Evolutionary conservation across 2,888 invertebrate species (phyloP), one percentile per base, ranked within the genome.

Genomic region (Xestoiulus laeticollis): DNA sequence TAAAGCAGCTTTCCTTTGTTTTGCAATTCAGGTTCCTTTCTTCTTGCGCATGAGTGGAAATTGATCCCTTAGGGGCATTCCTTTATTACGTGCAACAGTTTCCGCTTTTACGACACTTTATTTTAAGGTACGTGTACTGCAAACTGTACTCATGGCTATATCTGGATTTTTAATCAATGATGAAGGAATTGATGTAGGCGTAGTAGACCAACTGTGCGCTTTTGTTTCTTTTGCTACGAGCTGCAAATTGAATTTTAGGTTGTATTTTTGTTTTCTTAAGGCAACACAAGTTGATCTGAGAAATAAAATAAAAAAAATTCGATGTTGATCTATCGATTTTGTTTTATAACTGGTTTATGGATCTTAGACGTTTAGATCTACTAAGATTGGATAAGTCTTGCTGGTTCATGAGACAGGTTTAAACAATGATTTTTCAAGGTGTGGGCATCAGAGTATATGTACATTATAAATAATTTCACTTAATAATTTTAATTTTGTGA

Each of bases 71-170:
- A 78, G 78, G 78, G 78, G 78, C 78, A 78, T 26, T 78, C 78
- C 78, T 78, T 78, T 78, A 78, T 78, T 78, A 78, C 78, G 78
- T 78, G 78, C 30, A 78, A 78, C 78, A 78, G 78, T 78, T 78
- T 78, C 78, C 12, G 30, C 30, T 78, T 78, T 78, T 78, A 78
- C 78, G 78, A 78, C 78, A 78, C 78, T 78, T 78, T 78, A 78
- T 78, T 78, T 78, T 78, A 78, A 78, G 78, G 78, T 32, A 12
- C 78, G 4, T 30, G 26, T 32, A 30, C 30, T 30, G 78, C 78
- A 78, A 78, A 78, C 30, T 16, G 78, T 32, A 78, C 78, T 78
- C 78, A 78, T 78, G 78, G 78, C 16, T 78, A 16, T 30, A 14
- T 30, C 78, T 78, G 26, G 30, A 78, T 78, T 78, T 78, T 78